These are phyloP conservation scores for Zhengitettix transpicula DNA, from an alignment of 2,888 invertebrate species.

Conservation along the genomic window DNA sequence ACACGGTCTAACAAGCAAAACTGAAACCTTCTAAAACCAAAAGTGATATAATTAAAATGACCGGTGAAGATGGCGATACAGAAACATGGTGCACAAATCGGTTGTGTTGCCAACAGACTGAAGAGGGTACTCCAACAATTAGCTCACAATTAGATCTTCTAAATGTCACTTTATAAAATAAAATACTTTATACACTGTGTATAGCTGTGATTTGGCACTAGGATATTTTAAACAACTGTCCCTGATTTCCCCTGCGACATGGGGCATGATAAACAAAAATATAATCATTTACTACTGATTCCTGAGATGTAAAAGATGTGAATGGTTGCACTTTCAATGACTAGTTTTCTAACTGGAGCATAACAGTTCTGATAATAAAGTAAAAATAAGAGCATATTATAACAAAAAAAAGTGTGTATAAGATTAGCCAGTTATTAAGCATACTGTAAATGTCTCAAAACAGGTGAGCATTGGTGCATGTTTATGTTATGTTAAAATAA, in stretches of 20 bases:
- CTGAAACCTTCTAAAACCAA: too few species aligned
- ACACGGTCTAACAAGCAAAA: too few species aligned
- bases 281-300: slow-evolving; percentile 13
- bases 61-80: too few species aligned
- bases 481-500: too few species aligned
- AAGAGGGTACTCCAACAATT: slow-evolving; percentile 1
- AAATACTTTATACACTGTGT: slow-evolving; percentile 7
- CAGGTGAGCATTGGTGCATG: neutral
- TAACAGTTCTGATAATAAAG: slow-evolving; percentile 8
- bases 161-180: slow-evolving; percentile 4
- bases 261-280: slow-evolving; percentile 9
- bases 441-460: slow-evolving; percentile 5
- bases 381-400: slow-evolving; percentile 4
- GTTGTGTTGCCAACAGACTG: neutral
- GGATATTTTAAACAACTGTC: slow-evolving; percentile 11
- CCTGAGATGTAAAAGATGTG: slow-evolving; percentile 13
- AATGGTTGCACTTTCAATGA: slow-evolving; percentile 14
- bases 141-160: slow-evolving; percentile 1
- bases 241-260: slow-evolving; percentile 7
- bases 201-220: slow-evolving; percentile 14
- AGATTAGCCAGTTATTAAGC: slow-evolving; percentile 3
- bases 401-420: slow-evolving; percentile 7
- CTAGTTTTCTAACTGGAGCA: slow-evolving; percentile 12
- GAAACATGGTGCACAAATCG: too few species aligned
- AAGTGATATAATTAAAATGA: too few species aligned